A percentile compares a stretch with the other conserved stretches of the same genome.
These are phyloP conservation scores for Oligia strigilis DNA, from an alignment of 2,888 invertebrate species.

Conservation along the genomic window DNA sequence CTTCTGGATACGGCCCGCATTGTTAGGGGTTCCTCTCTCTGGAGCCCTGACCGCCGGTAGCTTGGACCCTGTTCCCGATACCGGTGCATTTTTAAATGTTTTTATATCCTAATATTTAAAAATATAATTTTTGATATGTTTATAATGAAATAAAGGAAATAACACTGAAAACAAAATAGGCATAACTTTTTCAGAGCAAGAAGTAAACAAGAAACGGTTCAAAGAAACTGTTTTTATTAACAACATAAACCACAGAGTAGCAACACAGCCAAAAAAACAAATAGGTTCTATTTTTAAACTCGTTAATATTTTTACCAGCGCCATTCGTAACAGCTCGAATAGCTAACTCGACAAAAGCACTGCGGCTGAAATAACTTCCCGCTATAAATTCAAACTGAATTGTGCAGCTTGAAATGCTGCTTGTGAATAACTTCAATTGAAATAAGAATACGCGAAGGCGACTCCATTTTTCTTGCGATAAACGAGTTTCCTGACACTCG, in stretches of 20 bases:
- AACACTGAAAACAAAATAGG: neutral
- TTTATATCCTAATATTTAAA: no score
- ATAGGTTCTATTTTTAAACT: slow-evolving; percentile 39
- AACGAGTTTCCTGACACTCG: slow-evolving; percentile 63
- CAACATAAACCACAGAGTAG: slow-evolving; percentile 7
- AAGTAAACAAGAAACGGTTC: neutral
- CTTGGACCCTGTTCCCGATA: no score
- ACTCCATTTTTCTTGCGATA: slow-evolving; percentile 74
- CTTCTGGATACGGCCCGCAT: no score
- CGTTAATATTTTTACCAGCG: slow-evolving; percentile 53
- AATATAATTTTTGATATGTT: no score
- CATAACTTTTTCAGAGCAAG: neutral
- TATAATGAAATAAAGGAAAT: no score
- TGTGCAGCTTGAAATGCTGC: slow-evolving; percentile 71
- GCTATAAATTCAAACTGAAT: slow-evolving; percentile 77
- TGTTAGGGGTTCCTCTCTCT: no score
- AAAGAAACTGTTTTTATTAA: neutral
- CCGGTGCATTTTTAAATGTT: no score
- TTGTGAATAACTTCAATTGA: slow-evolving; percentile 79
- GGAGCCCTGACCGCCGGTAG: no score
- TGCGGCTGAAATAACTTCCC: slow-evolving; percentile 74
- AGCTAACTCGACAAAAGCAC: slow-evolving; percentile 61
- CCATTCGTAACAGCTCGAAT: slow-evolving; percentile 57
- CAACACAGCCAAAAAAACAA: slow-evolving; percentile 7
- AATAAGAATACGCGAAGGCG: slow-evolving; percentile 75